Evolutionary conservation across 1,140 invertebrate genomes (phyloP), one percentile per base, ranked within the genome.

Genomic region (Globodera rostochiensis): DNA sequence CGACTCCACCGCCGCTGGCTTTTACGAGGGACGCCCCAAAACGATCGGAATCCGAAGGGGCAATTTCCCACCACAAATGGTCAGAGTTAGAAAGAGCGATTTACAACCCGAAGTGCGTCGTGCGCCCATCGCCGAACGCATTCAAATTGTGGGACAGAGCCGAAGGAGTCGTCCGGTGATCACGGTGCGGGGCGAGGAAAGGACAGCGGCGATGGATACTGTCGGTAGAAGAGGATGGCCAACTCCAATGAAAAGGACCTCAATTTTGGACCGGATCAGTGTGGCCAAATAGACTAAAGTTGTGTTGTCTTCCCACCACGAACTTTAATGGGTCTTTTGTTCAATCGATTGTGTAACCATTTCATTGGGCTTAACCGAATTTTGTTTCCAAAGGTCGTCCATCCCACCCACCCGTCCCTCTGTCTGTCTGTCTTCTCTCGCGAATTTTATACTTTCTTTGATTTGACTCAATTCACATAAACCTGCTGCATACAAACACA

Each of bases 41-140:
- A 50, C 19, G 47, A 53, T 19, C 25, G 50, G 36, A 60, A 13
- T 53, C 6, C 64, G 74, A 15, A 74, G 47, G 45, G 36, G 11
- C n/a, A 60, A 57, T 36, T 13, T 21, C 60, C 21, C 36, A 3
- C 8, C 25, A 21, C 25, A 36, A 36, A 15, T 15, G 70, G 15
- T 15, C 70, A 45, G 19, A 6, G 19, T 73, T 36, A 36, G 71
- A 7, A n/a, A 15, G 6, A 36, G 21, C 47, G n/a, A 45, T 45
- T 74, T 13, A 6, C 9, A 74, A 19, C 57, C 6, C 6, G 6
- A 8, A 57, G 15, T 19, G 49, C 19, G 13, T 6, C 74, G 74
- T 75, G 53, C 46, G 53, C 74, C 74, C 49, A 75, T 75, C 25
- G 2, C 47, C 15, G 74, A 76, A 76, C 74, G 74, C 46, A 49